Base-by-base conservation (phyloP, 2,797 vertebrate species). In the Sebastes itinus region DNA sequence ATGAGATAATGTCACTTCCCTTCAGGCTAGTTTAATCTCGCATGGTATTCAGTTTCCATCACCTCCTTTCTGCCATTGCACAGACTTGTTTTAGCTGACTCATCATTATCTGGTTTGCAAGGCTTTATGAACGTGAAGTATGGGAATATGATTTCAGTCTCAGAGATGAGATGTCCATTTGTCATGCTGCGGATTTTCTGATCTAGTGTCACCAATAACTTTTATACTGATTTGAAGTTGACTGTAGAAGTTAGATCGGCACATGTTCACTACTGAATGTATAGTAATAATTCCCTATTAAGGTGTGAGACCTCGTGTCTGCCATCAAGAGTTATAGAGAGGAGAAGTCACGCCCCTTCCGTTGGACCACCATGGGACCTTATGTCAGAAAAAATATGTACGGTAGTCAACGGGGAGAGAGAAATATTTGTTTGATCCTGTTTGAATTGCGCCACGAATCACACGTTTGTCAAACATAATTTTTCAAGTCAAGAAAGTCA, bases 211-310 rank as follows among this genome's bases (percentile, higher is more conserved):
- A 27, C 13, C 7, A 52, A 20, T 63, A 70, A 54, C 58, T 18
- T 80, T 73, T 62, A 18, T 52, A 49, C 28, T 22, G 22, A 49
- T 61, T 20, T 74, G 70, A 49, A 68, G 64, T 14, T 28, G 22
- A 68, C 64, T 22, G 20, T 20, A 63, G 65, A 42, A 12, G 75
- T 55, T 78, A 78, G 65, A 42, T 58, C 4, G 62, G 78, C 63
- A 69, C 63, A 62, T 67, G 77, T 86, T 82, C 59, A 89, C 77
- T 77, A 73, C 79, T 88, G 87, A 94, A 91, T 90, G 82, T 88
- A 52, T 56, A 85, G 77, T 80, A 67, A 82, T 76, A 54, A 35
- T 71, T 84, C 54, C 54, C 33, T 32, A 23, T 46, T 46, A 20
- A 28, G 22, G 32, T 76, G 38, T 61, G 69, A 74, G 65, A 73